Evolutionary conservation across 2,797 vertebrate species (phyloP), one percentile per base, ranked within the genome.

Genomic region (Hyperoplus immaculatus): DNA sequence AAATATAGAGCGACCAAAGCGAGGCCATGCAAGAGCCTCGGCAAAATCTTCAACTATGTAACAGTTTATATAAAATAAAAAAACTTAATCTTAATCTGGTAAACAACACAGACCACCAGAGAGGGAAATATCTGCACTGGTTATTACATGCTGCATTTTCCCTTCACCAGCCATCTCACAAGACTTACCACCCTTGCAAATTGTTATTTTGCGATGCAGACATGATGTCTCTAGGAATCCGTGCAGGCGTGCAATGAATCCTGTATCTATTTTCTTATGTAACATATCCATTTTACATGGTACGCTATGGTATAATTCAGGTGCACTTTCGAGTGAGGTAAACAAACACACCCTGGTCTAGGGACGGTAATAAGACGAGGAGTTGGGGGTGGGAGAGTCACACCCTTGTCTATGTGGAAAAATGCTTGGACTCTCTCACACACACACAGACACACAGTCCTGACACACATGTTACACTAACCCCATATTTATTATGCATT

Each of bases 31-130:
- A 51, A 36, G 14, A 83, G 57, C 53, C 15, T 71, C 58, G 38
- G 43, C 41, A 47, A 77, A 80, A 51, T 50, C 65, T 45, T 81
- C 29, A 59, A 18, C 1, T 61, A 41, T 72, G 65, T 36, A 47
- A n/a, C 42, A 21, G n/a, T 18, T 18, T 53, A 18, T 16, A 53
- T 39, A 12, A n/a, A 68, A 71, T 38, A 74, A 63, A 58, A 78
- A 72, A 81, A 83, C 73, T 79, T 73, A 62, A 18, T 62, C 61
- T 68, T 63, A 47, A 73, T 57, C 43, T 80, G 62, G 70, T 78
- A 87, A 92, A 92, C 72, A 54, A 54, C 53, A 71, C 8, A 41
- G 81, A 86, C 84, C 80, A 86, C 66, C 73, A 72, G 67, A 83
- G 75, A 83, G 47, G 72, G 55, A 39, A 80, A 59, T 42, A 38